Percentiles rank a stretch among this genome's conserved stretches.
Evolutionary conservation across 2,113 vertebrate genomes (phyloP).

Genomic region (Ochotona princeps): DNA sequence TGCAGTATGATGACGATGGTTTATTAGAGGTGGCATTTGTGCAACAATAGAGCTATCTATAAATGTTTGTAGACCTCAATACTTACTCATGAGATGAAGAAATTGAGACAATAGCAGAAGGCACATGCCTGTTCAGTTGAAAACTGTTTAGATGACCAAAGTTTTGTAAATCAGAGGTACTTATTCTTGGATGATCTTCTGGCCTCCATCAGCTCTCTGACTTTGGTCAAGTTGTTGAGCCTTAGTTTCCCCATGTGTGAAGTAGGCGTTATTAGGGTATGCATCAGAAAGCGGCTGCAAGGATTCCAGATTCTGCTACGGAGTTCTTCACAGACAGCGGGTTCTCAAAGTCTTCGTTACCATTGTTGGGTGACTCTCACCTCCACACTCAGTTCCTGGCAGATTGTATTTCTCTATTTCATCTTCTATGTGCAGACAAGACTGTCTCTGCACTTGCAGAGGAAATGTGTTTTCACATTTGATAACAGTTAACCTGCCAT

Average conservation of each 20-base stretch:
- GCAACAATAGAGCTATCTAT: neutral
- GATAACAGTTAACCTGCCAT: slow-evolving; percentile 41
- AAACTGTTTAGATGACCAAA: neutral
- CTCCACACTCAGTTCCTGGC: neutral
- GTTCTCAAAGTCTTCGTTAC: neutral
- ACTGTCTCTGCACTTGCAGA: slow-evolving; percentile 37
- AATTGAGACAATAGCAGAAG: neutral
- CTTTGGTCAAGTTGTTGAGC: neutral
- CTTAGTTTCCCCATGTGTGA: neutral
- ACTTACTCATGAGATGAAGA: neutral
- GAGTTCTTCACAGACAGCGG: neutral
- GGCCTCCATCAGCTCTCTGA: neutral
- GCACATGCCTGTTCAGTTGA: neutral
- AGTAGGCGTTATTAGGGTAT: neutral
- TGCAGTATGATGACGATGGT: neutral
- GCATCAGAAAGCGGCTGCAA: neutral
- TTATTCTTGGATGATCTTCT: neutral
- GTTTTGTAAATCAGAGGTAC: neutral
- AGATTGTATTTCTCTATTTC: neutral
- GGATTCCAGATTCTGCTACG: neutral
- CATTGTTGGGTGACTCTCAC: neutral
- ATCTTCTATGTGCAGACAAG: neutral
- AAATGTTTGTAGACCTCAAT: neutral
- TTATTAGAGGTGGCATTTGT: neutral
- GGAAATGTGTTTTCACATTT: slow-evolving; percentile 61